Percentiles rank a stretch among this genome's conserved stretches.
Conservation (phyloP, 2,113 vertebrate genomes). For the Gopherus evgoodei region DNA sequence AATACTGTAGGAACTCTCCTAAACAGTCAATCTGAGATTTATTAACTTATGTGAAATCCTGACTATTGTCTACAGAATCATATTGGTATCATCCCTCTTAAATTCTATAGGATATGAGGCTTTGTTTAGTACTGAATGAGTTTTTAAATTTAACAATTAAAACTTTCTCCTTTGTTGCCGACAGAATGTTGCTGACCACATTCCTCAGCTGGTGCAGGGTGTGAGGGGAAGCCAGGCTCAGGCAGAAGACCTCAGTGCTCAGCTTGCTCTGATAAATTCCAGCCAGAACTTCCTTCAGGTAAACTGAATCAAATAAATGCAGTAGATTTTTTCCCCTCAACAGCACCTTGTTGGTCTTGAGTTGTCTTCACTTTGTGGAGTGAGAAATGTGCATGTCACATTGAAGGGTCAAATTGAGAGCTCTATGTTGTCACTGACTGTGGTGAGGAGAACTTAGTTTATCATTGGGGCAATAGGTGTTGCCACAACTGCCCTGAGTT, state of each 20-base stretch:
- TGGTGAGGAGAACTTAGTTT: neutral
- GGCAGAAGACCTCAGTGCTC: conserved; percentile 93
- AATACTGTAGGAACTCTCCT: neutral
- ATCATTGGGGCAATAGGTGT: neutral
- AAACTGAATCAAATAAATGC: neutral
- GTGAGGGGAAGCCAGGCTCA: conserved; percentile 96
- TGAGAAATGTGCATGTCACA: neutral
- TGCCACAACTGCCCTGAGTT: neutral
- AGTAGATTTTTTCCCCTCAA: neutral
- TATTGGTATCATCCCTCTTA: neutral
- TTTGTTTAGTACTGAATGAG: neutral
- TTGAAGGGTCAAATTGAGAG: neutral
- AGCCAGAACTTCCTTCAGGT: conserved; percentile 99
- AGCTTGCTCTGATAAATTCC: conserved; percentile 95
- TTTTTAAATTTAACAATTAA: neutral
- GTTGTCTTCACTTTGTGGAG: neutral
- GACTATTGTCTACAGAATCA: neutral
- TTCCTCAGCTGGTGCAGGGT: conserved; percentile 96
- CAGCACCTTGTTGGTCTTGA: neutral
- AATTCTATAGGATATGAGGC: neutral
- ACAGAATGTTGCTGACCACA: conserved; percentile 94
- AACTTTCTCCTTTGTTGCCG: conserved; percentile 4
- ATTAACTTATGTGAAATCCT: neutral
- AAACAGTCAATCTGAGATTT: accelerated
- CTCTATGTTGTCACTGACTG: neutral